Evolutionary conservation across 2,888 invertebrate species (phyloP), one percentile per base, ranked within the genome.

Genomic region (Chironomus riparius): DNA sequence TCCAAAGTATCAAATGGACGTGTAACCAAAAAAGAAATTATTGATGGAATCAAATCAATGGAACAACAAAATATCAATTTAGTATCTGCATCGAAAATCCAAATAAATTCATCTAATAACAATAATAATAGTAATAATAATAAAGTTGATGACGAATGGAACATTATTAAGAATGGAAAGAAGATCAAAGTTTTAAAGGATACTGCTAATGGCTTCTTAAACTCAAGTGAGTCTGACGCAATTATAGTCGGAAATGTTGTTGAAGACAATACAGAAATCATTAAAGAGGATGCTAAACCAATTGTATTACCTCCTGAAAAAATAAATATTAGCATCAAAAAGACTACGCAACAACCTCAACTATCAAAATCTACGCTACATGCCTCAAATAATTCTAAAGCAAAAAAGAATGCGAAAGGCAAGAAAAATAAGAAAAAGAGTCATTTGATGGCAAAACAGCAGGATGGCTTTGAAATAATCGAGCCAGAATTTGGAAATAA

Each of bases 21-120:
- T 22, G 56, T 28, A n/a, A 73, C 28, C 13, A 74, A 74, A 68
- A 74, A 68, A 7, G 74, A 74, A 68, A 74, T 74, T 48, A 74
- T 74, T n/a, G 74, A 65, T 21, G 65, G 68, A 12, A 74, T 68
- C 12, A 74, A 74, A 18, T 74, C 68, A 38, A 74, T 74, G 74
- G 74, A 74, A 15, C 47, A 68, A 48, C 74, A 74, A 65, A 74
- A 74, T 47, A 74, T 74, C 15, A 47, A 74, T 65, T 68, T 74
- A 56, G 7, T 18, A 22, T 21, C 47, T 13, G 18, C 61, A 1
- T 73, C 70, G 24, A 38, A 70, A 22, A 21, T 13, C 47, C 15
- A 18, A 56, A 18, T 15, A 18, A 56, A 56, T 21, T 2, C 65
- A 65, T 2, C 47, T 2, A 15, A 2, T 24, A 72, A 22, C 24